Percentiles rank a stretch among this genome's conserved stretches.
These are phyloP conservation scores for Rutilus rutilus DNA, from an alignment of 2,113 vertebrate genomes.

Conservation along the genomic window DNA sequence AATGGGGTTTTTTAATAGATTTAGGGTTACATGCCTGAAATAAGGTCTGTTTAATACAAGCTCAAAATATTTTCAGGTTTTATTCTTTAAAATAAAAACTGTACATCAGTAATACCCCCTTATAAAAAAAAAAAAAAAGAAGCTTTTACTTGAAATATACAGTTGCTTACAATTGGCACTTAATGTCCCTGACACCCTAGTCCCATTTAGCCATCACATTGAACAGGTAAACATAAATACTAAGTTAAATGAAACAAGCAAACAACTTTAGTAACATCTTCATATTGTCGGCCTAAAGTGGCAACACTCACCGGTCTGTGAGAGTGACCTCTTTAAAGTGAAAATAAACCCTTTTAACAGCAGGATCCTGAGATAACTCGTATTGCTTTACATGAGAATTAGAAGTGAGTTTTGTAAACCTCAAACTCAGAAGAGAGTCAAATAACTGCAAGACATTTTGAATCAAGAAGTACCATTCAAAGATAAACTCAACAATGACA, in stretches of 20 bases:
- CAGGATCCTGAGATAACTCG: background rate
- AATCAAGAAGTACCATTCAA: constrained; percentile 24
- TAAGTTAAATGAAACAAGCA: background rate
- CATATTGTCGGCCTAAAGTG: background rate
- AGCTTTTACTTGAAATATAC: no score
- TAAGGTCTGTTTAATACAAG: background rate
- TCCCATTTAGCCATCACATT: no score
- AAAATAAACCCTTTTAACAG: background rate
- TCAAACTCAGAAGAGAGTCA: background rate
- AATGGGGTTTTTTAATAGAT: background rate
- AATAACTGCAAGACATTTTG: background rate
- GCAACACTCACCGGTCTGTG: background rate
- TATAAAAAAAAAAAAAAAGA: no score
- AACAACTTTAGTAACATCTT: background rate
- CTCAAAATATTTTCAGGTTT: background rate
- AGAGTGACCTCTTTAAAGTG: background rate
- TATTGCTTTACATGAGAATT: background rate
- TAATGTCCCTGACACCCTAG: no score
- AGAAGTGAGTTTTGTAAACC: constrained; percentile 16
- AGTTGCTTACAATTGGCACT: no score
- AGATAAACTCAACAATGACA: constrained; percentile 18
- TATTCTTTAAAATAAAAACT: background rate
- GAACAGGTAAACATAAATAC: no score
- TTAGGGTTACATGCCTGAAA: background rate
- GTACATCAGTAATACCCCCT: background rate